These are phyloP conservation scores for Bombus picipes DNA, from an alignment of 1,140 invertebrate genomes.

Conservation along the genomic window DNA sequence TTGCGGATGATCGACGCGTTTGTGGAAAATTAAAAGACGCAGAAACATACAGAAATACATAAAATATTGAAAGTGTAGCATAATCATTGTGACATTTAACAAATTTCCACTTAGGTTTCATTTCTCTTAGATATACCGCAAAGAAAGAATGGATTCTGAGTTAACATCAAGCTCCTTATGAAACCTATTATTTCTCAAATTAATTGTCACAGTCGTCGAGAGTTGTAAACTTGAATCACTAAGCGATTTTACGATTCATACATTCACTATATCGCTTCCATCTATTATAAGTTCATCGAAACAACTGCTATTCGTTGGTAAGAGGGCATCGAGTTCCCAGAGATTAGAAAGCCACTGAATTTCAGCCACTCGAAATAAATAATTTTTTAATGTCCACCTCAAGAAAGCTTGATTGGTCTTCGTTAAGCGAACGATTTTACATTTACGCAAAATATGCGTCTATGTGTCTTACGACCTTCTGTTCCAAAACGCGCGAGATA, in stretches of 20 bases:
- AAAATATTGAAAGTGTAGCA: not conserved
- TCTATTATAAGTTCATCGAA: not conserved
- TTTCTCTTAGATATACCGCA: too few species aligned
- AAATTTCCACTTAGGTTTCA: not conserved
- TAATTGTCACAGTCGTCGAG: not conserved
- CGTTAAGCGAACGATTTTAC: not conserved
- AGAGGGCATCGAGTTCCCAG: not conserved
- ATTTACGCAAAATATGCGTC: constrained; percentile 25
- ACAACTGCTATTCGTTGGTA: not conserved
- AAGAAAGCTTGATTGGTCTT: constrained; percentile 50
- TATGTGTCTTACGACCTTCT: constrained; percentile 19
- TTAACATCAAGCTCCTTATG: not conserved
- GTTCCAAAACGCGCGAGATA: not conserved
- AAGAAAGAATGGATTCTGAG: not conserved
- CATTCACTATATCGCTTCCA: not conserved
- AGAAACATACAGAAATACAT: too few species aligned
- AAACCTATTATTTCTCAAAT: not conserved
- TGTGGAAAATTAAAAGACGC: not conserved
- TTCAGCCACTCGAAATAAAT: too few species aligned
- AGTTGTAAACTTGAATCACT: not conserved
- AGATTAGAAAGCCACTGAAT: too few species aligned
- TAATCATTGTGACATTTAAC: not conserved
- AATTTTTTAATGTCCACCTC: constrained; percentile 7
- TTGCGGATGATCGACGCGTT: not conserved
- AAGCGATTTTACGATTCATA: not conserved